These are phyloP conservation scores for Tachystola acroxantha DNA, from an alignment of 2,888 invertebrate genomes.

Conservation along the genomic window DNA sequence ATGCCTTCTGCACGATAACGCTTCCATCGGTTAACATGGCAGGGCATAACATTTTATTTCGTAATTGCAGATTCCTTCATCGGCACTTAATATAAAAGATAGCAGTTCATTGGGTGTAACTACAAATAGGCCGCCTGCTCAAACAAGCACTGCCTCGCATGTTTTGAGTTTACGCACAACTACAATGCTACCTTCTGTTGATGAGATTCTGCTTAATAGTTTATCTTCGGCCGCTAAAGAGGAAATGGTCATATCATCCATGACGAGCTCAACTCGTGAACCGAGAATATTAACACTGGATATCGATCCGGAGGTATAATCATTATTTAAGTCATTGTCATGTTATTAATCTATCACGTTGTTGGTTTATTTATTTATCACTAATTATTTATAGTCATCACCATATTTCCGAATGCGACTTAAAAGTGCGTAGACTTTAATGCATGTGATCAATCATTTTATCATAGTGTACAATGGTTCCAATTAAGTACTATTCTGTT, in stretches of 20 bases:
- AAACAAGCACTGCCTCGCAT: slow-evolving; percentile 77
- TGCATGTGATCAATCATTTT: slow-evolving; percentile 1
- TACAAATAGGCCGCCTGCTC: slow-evolving; percentile 63
- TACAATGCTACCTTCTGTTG: slow-evolving; percentile 78
- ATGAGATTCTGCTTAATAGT: slow-evolving; percentile 80
- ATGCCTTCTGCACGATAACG: slow-evolving; percentile 50
- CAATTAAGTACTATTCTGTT: neutral
- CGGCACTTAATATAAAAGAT: slow-evolving; percentile 71
- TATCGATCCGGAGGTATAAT: slow-evolving; percentile 80
- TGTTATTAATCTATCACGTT: slow-evolving; percentile 6
- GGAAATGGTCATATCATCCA: slow-evolving; percentile 74
- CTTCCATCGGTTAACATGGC: slow-evolving; percentile 45
- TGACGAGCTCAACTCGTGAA: slow-evolving; percentile 71
- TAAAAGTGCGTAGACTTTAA: neutral
- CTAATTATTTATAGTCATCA: neutral
- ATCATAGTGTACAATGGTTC: neutral
- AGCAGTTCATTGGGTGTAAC: slow-evolving; percentile 70
- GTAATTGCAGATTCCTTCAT: slow-evolving; percentile 74
- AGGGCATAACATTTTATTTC: slow-evolving; percentile 67
- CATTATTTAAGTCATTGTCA: slow-evolving; percentile 38
- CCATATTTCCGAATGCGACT: neutral
- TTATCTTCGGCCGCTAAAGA: slow-evolving; percentile 80
- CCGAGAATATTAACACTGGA: slow-evolving; percentile 79
- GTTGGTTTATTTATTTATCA: slow-evolving; percentile 2
- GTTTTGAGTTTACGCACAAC: slow-evolving; percentile 76